Evolutionary conservation across 2,888 invertebrate genomes (phyloP).

Genomic region (Parnassius apollo): DNA sequence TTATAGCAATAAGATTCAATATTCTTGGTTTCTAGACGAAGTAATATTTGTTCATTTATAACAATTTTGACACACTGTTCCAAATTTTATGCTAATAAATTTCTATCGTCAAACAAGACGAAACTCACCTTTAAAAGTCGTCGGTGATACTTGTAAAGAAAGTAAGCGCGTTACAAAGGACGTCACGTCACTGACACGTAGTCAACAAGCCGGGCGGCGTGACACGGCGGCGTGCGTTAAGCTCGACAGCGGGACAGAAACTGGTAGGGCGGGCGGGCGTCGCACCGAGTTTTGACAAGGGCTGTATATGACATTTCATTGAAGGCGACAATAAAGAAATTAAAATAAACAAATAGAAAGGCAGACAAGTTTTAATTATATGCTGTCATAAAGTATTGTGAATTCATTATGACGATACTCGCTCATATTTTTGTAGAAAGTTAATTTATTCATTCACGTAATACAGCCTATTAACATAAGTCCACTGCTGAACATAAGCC

Average conservation of each 20-base stretch:
- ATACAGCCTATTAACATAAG: no score
- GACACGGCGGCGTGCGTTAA: constrained; percentile 50
- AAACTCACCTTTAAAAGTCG: constrained; percentile 27
- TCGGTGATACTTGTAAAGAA: constrained; percentile 34
- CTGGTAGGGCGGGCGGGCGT: constrained; percentile 60
- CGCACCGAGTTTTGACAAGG: constrained; percentile 33
- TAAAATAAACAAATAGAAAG: constrained; percentile 24
- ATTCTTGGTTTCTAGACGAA: background rate
- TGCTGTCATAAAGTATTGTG: no score
- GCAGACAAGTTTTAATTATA: background rate
- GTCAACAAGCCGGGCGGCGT: constrained; percentile 42
- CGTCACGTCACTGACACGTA: constrained; percentile 49
- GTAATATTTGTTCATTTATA: background rate
- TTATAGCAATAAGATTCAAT: no score
- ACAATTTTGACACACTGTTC: background rate
- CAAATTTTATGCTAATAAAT: background rate
- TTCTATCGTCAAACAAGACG: background rate
- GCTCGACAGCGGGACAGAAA: constrained; percentile 47
- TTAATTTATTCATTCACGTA: no score
- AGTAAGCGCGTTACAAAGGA: constrained; percentile 42
- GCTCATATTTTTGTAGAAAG: no score
- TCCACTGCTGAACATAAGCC: no score
- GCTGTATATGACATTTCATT: constrained; percentile 36
- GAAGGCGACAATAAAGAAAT: constrained; percentile 9
- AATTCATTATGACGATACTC: no score